These are phyloP conservation scores for Ennomos quercinarius DNA, from an alignment of 2,888 invertebrate species.

Conservation along the genomic window DNA sequence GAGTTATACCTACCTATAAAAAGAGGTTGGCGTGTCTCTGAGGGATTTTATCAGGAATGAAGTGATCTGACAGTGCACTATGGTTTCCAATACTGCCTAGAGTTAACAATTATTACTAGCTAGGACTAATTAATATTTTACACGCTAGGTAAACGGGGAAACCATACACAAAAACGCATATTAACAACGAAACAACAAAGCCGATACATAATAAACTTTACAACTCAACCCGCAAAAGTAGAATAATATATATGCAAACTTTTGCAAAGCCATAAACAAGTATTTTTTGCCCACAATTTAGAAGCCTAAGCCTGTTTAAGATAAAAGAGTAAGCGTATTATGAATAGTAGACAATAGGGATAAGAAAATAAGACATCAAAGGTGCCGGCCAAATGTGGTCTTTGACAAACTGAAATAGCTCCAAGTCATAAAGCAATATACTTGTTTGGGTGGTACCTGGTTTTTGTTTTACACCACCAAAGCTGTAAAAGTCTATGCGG, in stretches of 20 bases:
- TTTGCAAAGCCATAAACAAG: conserved; percentile 36
- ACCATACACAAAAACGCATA: conserved; percentile 16
- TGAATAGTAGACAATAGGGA: conserved; percentile 43
- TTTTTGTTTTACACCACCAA: conserved; percentile 29
- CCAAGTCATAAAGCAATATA: conserved; percentile 28
- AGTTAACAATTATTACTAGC: too few species aligned
- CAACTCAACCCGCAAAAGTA: conserved; percentile 33
- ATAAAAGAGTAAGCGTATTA: conserved; percentile 43
- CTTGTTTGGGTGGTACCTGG: conserved; percentile 28
- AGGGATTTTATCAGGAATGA: too few species aligned
- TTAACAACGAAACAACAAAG: conserved; percentile 26
- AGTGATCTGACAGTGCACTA: too few species aligned
- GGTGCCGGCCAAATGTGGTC: conserved; percentile 50
- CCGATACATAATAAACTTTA: conserved; percentile 41
- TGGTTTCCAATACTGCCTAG: too few species aligned
- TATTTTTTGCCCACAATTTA: conserved; percentile 40
- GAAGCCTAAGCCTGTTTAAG: conserved; percentile 42
- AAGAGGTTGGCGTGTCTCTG: too few species aligned
- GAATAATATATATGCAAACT: conserved; percentile 41
- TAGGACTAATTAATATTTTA: neutral
- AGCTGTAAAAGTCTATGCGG: conserved; percentile 30
- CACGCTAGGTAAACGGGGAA: neutral
- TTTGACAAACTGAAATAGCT: conserved; percentile 31
- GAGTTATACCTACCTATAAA: too few species aligned
- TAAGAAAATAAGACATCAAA: conserved; percentile 50